phyloP scores from a whole-genome alignment of 2,888 invertebrate species.

The Drosophila mercatorum region DNA sequence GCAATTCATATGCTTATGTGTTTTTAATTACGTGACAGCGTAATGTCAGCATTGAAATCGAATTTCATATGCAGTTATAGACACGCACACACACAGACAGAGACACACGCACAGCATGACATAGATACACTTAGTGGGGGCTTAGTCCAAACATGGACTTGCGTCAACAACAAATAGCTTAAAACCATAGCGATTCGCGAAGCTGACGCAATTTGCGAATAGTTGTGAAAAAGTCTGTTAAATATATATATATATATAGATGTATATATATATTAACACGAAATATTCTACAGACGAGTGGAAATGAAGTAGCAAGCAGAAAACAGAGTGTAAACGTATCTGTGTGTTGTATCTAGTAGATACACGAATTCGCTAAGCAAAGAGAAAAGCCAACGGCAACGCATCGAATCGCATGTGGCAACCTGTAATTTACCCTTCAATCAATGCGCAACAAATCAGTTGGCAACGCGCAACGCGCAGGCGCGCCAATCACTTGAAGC shows the following conservation, averaged over 20 bases:
- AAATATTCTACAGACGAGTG: constrained; percentile 57
- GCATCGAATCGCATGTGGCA: constrained; percentile 76
- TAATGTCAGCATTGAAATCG: constrained; percentile 66
- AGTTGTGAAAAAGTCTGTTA: constrained; percentile 42
- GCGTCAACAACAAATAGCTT: constrained; percentile 4
- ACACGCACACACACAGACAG: constrained; percentile 25
- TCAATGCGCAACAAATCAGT: constrained; percentile 79
- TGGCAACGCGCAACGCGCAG: constrained; percentile 73
- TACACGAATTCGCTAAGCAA: constrained; percentile 41
- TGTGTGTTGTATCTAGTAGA: constrained; percentile 35
- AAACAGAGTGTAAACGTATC: constrained; percentile 12
- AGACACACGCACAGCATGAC: constrained; percentile 15
- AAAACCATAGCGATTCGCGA: constrained; percentile 37
- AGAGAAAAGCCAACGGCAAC: constrained; percentile 59
- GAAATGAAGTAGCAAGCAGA: constrained; percentile 41
- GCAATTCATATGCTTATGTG: constrained; percentile 60
- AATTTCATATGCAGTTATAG: constrained; percentile 65
- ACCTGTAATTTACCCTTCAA: constrained; percentile 81
- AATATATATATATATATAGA: constrained; percentile 17
- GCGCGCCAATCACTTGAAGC: constrained; percentile 58
- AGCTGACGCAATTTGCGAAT: constrained; percentile 68
- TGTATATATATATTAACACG: constrained; percentile 27
- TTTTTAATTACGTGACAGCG: constrained; percentile 77
- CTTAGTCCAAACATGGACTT: constrained; percentile 41
- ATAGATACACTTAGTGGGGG: constrained; percentile 7